These are phyloP conservation scores for Chiloscyllium punctatum DNA, from an alignment of 2,797 vertebrate species.

Conservation along the genomic window DNA sequence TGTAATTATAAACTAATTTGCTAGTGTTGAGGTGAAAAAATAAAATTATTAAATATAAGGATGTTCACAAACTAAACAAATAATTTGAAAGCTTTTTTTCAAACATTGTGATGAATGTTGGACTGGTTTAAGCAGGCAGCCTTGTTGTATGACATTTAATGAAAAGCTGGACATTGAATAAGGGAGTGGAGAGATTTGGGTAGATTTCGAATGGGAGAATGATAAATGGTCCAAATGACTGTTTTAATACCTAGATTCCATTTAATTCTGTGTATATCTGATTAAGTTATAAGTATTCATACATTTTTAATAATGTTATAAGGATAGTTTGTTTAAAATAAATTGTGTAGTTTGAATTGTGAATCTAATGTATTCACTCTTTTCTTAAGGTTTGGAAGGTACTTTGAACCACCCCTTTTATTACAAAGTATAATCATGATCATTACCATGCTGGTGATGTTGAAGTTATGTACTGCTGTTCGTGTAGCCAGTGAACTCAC, in stretches of 20 bases:
- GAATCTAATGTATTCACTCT: neutral
- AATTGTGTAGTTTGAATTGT: neutral
- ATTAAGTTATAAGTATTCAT: neutral
- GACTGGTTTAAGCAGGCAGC: neutral
- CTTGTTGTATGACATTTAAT: neutral
- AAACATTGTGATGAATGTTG: neutral
- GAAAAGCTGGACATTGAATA: neutral
- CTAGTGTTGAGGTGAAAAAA: no score
- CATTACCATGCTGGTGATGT: constrained; percentile 86
- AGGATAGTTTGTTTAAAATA: neutral
- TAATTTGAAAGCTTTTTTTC: neutral
- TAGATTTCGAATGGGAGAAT: neutral
- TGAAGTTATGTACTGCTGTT: constrained; percentile 85
- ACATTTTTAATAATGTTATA: neutral
- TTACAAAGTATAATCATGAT: constrained; percentile 97
- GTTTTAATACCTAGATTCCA: neutral
- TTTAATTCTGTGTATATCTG: neutral
- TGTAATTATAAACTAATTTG: neutral
- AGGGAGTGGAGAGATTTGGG: neutral
- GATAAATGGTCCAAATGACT: neutral
- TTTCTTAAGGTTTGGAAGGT: constrained; percentile 74
- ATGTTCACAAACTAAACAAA: neutral
- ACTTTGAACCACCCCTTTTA: constrained; percentile 81
- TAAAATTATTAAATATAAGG: no score
- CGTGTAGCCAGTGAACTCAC: constrained; percentile 74